Base-by-base conservation (phyloP, 2,888 invertebrate species). In the Stratiomys singularior region DNA sequence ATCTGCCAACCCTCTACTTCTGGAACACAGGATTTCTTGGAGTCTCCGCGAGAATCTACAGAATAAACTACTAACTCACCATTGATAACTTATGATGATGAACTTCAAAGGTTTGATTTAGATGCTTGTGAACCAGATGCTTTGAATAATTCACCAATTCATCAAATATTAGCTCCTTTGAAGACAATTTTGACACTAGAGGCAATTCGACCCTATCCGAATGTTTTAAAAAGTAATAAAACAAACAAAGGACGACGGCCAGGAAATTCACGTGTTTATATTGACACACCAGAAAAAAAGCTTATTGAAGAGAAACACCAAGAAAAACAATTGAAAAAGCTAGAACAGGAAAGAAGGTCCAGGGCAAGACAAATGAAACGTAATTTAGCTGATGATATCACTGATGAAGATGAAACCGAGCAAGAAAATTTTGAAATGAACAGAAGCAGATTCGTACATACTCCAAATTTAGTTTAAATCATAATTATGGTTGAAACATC, bases 81-180 rank as follows among this genome's bases (percentile, higher is more conserved):
- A 72, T 52, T 56, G 46, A 72, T 56, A 72, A 72, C 46, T 46
- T 47, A 52, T 72, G 21, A 72, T n/a, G n/a, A n/a, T n/a, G n/a
- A n/a, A n/a, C n/a, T n/a, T n/a, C n/a, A n/a, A n/a, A n/a, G n/a
- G n/a, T n/a, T n/a, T n/a, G n/a, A n/a, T n/a, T n/a, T n/a, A n/a
- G n/a, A n/a, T n/a, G n/a, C n/a, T 52, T 72, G 21, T 72, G 58
- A 30, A 72, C 58, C 56, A n/a, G 52, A 56, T 46, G 28, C 52
- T 56, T n/a, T n/a, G n/a, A n/a, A n/a, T 47, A 72, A 72, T 72
- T 72, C 52, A 72, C 74, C 58, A 72, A 72, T 72, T 58, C 74
- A 72, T 72, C 52, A 72, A 72, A 72, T 72, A 72, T 52, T 72
- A n/a, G n/a, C n/a, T n/a, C n/a, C n/a, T n/a, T n/a, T n/a, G n/a